Evolutionary conservation across 2,888 invertebrate species (phyloP).

Genomic region (Nebria brevicollis): DNA sequence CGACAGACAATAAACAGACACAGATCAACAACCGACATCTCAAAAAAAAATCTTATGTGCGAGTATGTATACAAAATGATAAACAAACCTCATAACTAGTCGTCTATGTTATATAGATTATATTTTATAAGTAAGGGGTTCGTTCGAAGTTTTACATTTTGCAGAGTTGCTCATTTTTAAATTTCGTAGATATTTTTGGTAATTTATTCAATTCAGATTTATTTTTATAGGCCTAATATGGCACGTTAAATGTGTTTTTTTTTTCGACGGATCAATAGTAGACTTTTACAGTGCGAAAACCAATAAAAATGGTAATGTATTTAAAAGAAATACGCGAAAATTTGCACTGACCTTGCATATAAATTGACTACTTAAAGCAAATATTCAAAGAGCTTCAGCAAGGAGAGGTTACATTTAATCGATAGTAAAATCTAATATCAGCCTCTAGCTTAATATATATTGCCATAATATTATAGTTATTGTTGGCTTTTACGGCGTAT

Average conservation of each 20-base stretch:
- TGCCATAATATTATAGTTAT: neutral
- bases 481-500: neutral
- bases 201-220: neutral
- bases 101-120: no score
- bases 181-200: neutral
- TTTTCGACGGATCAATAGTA: conserved; percentile 19
- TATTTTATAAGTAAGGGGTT: no score
- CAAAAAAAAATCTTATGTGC: neutral
- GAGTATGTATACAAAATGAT: no score
- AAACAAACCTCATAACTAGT: neutral
- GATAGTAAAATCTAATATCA: conserved; percentile 9
- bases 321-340: conserved; percentile 42
- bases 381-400: conserved; percentile 25
- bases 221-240: neutral
- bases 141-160: no score
- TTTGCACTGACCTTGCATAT: conserved; percentile 44
- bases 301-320: conserved; percentile 47
- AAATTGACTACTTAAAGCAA: conserved; percentile 42
- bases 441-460: neutral
- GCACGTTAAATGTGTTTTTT: conserved; percentile 16
- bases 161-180: no score
- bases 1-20: neutral
- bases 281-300: conserved; percentile 26
- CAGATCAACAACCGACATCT: neutral
- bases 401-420: conserved; percentile 24